phyloP scores from a whole-genome alignment of 2,888 invertebrate genomes.

The Periphyllus acericola region DNA sequence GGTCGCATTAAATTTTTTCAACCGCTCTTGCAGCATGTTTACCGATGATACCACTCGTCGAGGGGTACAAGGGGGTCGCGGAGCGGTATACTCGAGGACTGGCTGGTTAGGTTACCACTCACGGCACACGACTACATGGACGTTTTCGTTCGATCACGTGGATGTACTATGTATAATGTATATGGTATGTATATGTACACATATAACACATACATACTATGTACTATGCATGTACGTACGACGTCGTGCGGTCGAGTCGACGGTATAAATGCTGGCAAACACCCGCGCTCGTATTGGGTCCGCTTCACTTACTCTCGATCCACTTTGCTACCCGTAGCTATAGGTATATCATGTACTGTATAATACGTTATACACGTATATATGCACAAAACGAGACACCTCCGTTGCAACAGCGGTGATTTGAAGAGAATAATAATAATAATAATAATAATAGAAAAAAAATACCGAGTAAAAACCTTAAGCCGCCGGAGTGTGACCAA shows the following conservation, averaged over 20 bases:
- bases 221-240: too few relatives aligned
- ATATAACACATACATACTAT: background rate
- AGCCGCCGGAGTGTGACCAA: background rate
- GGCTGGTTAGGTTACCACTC: background rate
- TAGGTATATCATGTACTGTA: too few relatives aligned
- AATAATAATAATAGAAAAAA: background rate
- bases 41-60: background rate
- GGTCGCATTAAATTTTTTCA: background rate
- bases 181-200: background rate
- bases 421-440: background rate
- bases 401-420: background rate
- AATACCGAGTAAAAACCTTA: background rate
- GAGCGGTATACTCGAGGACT: background rate
- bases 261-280: background rate
- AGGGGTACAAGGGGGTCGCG: too few relatives aligned
- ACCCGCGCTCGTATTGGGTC: background rate
- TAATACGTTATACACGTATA: background rate
- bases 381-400: background rate
- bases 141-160: background rate
- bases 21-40: background rate
- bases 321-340: background rate
- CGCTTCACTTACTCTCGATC: background rate
- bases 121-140: background rate
- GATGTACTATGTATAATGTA: background rate
- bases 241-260: background rate